These are phyloP conservation scores for Galbula dea DNA, from an alignment of 2,113 vertebrate species.

Conservation along the genomic window DNA sequence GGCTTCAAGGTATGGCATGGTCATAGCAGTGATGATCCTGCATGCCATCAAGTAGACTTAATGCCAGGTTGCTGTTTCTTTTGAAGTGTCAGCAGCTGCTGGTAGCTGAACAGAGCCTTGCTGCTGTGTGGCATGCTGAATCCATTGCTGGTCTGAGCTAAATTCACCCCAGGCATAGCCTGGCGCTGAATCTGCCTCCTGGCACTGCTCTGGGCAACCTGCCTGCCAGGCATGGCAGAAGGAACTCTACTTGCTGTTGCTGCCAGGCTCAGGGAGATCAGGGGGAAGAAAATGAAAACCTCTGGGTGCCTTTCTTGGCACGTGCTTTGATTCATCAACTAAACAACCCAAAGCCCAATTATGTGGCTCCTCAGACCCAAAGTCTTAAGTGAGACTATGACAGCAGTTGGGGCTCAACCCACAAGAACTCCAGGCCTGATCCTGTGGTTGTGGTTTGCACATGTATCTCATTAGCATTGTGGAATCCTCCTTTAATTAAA, in stretches of 20 bases:
- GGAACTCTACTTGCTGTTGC: neutral
- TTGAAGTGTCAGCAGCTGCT: neutral
- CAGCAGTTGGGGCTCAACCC: neutral
- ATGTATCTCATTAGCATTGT: constrained; percentile 12
- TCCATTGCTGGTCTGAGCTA: neutral
- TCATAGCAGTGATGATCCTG: neutral
- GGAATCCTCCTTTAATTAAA: constrained; percentile 48
- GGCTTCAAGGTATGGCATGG: neutral
- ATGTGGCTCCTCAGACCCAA: neutral
- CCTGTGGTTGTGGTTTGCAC: neutral
- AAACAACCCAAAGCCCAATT: neutral
- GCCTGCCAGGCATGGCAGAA: neutral
- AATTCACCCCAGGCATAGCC: neutral
- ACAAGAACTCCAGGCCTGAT: neutral
- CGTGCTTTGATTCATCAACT: neutral
- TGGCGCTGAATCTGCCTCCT: neutral
- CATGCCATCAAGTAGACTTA: neutral
- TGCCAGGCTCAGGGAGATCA: neutral
- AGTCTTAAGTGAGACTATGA: neutral
- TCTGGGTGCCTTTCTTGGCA: neutral
- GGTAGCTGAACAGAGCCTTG: neutral
- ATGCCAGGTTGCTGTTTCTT: neutral
- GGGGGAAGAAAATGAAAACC: neutral
- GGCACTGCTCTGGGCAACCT: neutral
- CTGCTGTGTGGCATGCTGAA: neutral